Conservation (phyloP, 92 coral and sea anemone species). For the Bergia puertoricense region DNA sequence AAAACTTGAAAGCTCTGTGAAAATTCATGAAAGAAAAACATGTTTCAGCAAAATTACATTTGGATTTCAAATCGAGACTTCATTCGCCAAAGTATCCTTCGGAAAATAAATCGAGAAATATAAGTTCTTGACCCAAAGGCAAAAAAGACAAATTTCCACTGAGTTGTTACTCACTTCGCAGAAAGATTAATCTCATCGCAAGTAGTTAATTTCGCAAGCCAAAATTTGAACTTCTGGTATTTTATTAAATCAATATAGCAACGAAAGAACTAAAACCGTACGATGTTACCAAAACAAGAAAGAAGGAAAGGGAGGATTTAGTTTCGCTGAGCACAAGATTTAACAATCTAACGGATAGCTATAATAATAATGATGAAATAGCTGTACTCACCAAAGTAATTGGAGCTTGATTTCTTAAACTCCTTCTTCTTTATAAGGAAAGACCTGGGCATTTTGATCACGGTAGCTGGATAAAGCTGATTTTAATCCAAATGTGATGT, state of each 20-base stretch:
- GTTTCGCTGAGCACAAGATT: neutral
- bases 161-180: neutral
- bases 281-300: neutral
- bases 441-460: conserved; percentile 91
- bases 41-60: neutral
- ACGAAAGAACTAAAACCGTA: neutral
- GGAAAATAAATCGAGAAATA: too few relatives aligned
- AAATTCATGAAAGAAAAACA: neutral
- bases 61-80: neutral
- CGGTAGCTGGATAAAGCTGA: neutral
- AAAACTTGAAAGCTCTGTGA: neutral
- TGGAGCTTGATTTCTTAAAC: conserved; percentile 82
- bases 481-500: neutral
- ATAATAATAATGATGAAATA: neutral
- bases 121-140: neutral
- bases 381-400: conserved; percentile 82
- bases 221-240: neutral
- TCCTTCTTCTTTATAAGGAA: conserved; percentile 97
- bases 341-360: neutral
- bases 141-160: neutral
- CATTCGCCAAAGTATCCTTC: neutral
- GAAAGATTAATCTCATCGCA: neutral
- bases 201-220: neutral
- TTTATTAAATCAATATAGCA: neutral
- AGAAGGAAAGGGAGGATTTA: neutral